Evolutionary conservation across 2,797 vertebrate species (phyloP).

Genomic region (Pangasius larnaudii): DNA sequence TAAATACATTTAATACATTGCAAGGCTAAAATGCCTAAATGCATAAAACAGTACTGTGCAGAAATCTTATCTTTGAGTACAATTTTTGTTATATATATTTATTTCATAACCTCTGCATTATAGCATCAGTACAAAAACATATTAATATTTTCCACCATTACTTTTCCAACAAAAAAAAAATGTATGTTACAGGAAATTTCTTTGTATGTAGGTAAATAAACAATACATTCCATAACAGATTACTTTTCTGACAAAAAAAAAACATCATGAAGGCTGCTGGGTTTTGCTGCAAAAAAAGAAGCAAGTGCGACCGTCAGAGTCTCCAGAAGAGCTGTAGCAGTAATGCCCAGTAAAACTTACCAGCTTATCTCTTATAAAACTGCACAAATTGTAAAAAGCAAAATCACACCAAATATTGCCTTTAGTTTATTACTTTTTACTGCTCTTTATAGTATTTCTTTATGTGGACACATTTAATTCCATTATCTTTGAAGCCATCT

Average conservation of each 20-base stretch:
- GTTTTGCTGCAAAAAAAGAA: not conserved
- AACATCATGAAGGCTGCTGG: not conserved
- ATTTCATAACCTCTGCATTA: not conserved
- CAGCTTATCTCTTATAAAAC: not conserved
- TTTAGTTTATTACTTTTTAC: not conserved
- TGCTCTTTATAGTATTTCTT: not conserved
- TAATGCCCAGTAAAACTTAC: not conserved
- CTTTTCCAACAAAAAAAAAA: not conserved
- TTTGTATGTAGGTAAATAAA: not conserved
- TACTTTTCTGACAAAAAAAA: not conserved
- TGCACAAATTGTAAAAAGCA: not conserved
- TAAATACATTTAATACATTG: not conserved
- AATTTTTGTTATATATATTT: not conserved
- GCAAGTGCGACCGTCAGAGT: not conserved
- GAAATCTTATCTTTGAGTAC: not conserved
- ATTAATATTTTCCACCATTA: not conserved
- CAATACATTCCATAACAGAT: not conserved
- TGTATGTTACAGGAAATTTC: not conserved
- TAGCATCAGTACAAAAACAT: not conserved
- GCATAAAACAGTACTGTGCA: not conserved
- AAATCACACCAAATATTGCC: not conserved
- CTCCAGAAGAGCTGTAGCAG: not conserved
- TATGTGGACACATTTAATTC: not conserved
- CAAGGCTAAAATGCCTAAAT: not conserved
- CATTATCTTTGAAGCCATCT: not conserved